These are phyloP conservation scores for Tetragonula carbonaria DNA, from an alignment of 2,888 invertebrate genomes.

Conservation along the genomic window DNA sequence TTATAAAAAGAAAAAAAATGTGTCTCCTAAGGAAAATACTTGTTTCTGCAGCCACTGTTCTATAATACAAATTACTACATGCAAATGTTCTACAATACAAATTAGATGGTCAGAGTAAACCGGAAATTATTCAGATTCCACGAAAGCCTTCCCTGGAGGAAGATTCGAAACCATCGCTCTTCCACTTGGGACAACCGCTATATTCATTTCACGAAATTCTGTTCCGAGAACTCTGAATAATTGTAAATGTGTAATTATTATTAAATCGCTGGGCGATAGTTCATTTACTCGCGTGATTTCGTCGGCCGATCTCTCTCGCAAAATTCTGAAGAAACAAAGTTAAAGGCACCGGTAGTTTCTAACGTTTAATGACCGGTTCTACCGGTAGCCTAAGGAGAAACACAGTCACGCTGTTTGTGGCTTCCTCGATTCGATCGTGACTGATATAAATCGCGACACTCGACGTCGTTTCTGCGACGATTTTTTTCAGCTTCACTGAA, in stretches of 20 bases:
- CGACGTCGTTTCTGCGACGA: slow-evolving; percentile 67
- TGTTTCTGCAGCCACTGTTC: neutral
- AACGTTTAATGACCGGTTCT: slow-evolving; percentile 53
- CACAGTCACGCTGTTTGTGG: slow-evolving; percentile 42
- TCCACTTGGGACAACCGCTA: neutral
- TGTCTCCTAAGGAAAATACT: neutral
- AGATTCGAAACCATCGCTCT: neutral
- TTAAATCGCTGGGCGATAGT: neutral
- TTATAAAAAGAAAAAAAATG: neutral
- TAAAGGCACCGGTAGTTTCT: slow-evolving; percentile 18
- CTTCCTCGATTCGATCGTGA: slow-evolving; percentile 51
- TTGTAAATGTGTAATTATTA: neutral
- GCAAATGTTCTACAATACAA: neutral
- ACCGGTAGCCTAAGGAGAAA: slow-evolving; percentile 32
- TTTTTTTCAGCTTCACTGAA: no score
- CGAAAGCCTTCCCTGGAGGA: neutral
- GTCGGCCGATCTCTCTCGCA: neutral
- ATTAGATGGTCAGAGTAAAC: slow-evolving; percentile 9
- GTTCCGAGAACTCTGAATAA: neutral
- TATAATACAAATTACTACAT: no score
- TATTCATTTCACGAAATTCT: neutral
- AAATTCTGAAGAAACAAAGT: slow-evolving; percentile 17
- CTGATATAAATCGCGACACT: slow-evolving; percentile 38
- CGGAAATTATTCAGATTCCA: neutral
- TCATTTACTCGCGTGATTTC: neutral